Evolutionary conservation across 2,888 invertebrate genomes (phyloP).

Genomic region (Drosophila pseudotakahashii): DNA sequence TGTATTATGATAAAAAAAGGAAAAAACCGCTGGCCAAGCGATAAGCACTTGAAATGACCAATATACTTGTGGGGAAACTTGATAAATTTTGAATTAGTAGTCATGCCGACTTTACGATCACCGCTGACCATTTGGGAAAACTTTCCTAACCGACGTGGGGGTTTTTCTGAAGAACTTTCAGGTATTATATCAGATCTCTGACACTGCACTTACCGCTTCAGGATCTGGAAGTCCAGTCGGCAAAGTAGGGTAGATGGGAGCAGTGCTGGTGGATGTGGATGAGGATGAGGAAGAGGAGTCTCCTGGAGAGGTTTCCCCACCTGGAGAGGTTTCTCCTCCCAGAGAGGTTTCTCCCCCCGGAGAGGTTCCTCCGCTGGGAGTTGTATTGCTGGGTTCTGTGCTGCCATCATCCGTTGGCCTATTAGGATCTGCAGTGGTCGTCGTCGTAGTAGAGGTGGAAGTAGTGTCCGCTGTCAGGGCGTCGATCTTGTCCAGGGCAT

Average conservation of each 20-base stretch:
- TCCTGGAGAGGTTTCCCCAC: constrained; percentile 11
- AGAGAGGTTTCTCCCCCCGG: constrained; percentile 28
- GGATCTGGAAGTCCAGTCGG: constrained; percentile 79
- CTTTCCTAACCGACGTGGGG: constrained; percentile 7
- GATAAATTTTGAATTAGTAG: constrained; percentile 55
- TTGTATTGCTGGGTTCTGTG: neutral
- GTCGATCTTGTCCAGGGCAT: constrained; percentile 77
- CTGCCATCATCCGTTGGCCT: constrained; percentile 4
- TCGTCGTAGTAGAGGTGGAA: constrained; percentile 24
- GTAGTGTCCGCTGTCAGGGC: constrained; percentile 41
- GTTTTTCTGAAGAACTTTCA: constrained; percentile 8
- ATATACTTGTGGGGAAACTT: constrained; percentile 7
- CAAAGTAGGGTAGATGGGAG: constrained; percentile 70
- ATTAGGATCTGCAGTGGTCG: constrained; percentile 19
- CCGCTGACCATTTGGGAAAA: constrained; percentile 19
- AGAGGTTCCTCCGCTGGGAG: constrained; percentile 5
- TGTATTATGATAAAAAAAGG: constrained; percentile 50
- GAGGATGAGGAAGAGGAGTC: constrained; percentile 21
- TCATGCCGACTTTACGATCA: constrained; percentile 62
- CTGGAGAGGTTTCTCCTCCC: constrained; percentile 11
- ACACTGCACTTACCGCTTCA: constrained; percentile 64
- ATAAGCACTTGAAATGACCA: constrained; percentile 48
- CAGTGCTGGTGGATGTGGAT: constrained; percentile 31
- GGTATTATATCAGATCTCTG: no score
- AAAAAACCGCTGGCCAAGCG: constrained; percentile 22